Conservation (phyloP, 2,888 invertebrate genomes). For the Sesamia inferens region DNA sequence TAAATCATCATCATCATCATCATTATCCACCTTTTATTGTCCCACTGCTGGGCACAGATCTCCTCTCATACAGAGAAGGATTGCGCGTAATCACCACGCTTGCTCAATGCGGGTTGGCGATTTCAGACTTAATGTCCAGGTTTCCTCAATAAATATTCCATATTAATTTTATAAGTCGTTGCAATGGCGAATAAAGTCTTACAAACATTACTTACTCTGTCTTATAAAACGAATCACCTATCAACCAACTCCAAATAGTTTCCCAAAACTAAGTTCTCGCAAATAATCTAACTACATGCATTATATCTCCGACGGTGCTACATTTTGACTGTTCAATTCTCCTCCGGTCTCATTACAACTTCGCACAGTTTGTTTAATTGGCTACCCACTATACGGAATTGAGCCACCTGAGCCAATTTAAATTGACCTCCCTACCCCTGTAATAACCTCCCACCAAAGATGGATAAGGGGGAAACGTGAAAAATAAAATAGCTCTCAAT, state of each 20-base stretch:
- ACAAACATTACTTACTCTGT: conserved; percentile 38
- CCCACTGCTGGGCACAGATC: no score
- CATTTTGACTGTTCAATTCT: conserved; percentile 74
- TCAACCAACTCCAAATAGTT: conserved; percentile 37
- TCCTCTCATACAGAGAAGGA: no score
- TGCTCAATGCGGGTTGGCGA: no score
- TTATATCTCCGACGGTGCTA: conserved; percentile 59
- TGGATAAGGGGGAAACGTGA: conserved; percentile 22
- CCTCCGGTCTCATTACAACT: conserved; percentile 75
- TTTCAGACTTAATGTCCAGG: no score
- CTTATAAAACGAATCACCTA: conserved; percentile 15
- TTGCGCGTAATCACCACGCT: no score
- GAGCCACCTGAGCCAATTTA: conserved; percentile 64
- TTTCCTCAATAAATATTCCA: neutral
- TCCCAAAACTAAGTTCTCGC: conserved; percentile 44
- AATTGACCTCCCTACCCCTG: conserved; percentile 48
- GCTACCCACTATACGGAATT: conserved; percentile 68
- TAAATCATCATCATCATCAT: no score
- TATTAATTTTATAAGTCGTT: neutral
- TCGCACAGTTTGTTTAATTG: conserved; percentile 75
- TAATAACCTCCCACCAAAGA: conserved; percentile 27
- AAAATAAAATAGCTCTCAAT: conserved; percentile 54
- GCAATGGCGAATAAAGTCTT: neutral
- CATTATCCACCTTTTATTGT: no score
- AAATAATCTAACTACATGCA: conserved; percentile 65